Evolutionary conservation across 2,797 vertebrate species (phyloP), one percentile per base, ranked within the genome.

Genomic region (Gallinago nigripennis): DNA sequence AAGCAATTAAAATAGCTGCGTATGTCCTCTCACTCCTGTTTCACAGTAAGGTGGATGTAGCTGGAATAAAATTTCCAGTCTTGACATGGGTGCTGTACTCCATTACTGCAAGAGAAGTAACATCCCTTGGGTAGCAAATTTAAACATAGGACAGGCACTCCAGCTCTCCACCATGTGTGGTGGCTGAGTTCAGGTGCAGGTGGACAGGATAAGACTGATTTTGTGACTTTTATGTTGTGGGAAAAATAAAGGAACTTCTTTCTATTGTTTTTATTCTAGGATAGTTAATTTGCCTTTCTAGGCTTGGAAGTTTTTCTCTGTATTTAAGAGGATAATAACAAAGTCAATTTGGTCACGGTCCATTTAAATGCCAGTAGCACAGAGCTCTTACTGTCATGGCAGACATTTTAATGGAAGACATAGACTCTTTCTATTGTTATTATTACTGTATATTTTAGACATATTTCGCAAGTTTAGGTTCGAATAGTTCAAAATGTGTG

Each of bases 11-110:
- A 69, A 56, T 63, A 65, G 58, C 56, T 92, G 81, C 65, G 17
- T 69, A 82, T 90, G 86, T 94, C 56, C 88, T 91, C 78, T 48
- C 90, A 73, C 53, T 95, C 75, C 72, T 78, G 80, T 93, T 91
- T 90, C 85, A 61, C 92, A 65, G 31, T 8, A 57, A 39, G 63
- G 39, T 39, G 61, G 28, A 64, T 5, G 46, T 27, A 63, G 63
- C 88, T 92, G 72, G 92, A 83, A 86, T 86, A 79, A 86, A 78
- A 79, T 48, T 27, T 11, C 68, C 80, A 48, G 35, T 39, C 72
- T 15, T 80, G 83, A 20, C 57, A 11, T 33, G 3, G 18, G 35
- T 73, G 11, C 31, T 83, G 31, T 92, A 15, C 87, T 88, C 25
- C 35, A 35, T 64, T 18, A 17, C 31, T 0, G 0, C 24, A 33